Evolutionary conservation across 2,113 vertebrate genomes (phyloP), one percentile per base, ranked within the genome.

Genomic region (Chionis minor): DNA sequence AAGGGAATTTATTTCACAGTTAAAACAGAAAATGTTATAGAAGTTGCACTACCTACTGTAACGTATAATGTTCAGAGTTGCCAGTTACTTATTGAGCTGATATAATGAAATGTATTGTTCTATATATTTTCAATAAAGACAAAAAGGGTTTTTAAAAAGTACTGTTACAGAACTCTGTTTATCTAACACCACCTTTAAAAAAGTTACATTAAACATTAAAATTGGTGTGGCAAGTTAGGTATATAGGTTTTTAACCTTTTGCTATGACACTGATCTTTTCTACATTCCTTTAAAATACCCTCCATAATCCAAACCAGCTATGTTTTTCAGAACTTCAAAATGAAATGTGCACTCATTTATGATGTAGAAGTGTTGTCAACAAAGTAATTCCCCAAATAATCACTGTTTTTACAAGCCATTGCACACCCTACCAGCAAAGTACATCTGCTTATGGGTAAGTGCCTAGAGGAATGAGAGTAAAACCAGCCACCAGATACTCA

Each of bases 401-500:
- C 28, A 26, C 33, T 19, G 12, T 3, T 73, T 83, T 61, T 11
- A 40, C 28, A 70, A 18, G 47, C 42, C 23, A 27, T 0, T 54
- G 54, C 32, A 54, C 11, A 10, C 5, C 14, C 38, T 23, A 14
- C 14, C 81, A 72, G 32, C 28, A 23, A 59, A 49, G 27, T 4
- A 26, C 18, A 73, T 15, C n/a, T 77, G 33, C 23, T 67, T 8
- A 27, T 15, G 20, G 51, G 3, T 63, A 96, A 32, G 20, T 8
- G 10, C 56, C 22, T 12, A 24, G 4, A 67, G 24, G 59, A 79
- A 45, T 0, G 0, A 52, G 24, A 59, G 23, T 3, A 22, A 5
- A 56, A 21, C 18, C 73, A 83, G 78, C 73, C 65, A 92, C 24
- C 24, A 65, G 40, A 30, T 15, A 91, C 97, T 97, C 97, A 99